These are phyloP conservation scores for Syngnathus acus DNA, from an alignment of 2,797 vertebrate species.

Conservation along the genomic window DNA sequence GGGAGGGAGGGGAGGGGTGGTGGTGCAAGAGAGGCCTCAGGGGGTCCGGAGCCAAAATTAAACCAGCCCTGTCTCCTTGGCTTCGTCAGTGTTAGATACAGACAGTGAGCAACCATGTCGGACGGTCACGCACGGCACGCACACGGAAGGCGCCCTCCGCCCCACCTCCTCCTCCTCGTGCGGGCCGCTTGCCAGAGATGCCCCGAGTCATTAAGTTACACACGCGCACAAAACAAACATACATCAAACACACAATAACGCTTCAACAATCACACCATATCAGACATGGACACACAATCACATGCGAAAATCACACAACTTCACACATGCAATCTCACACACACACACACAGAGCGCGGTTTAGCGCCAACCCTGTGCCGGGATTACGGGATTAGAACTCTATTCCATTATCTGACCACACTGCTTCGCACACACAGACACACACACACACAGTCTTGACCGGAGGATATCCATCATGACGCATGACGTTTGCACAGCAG, in stretches of 20 bases:
- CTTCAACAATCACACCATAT: slow-evolving; percentile 1
- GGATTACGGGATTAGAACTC: slow-evolving; percentile 77
- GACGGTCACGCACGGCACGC: slow-evolving; percentile 14
- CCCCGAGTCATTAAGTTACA: slow-evolving; percentile 24
- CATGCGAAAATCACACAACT: neutral
- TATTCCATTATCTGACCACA: slow-evolving; percentile 75
- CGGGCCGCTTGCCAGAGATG: slow-evolving; percentile 53
- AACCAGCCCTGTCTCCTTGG: slow-evolving; percentile 46
- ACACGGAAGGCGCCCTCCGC: slow-evolving; percentile 38
- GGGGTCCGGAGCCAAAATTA: slow-evolving; percentile 59
- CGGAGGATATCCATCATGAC: slow-evolving; percentile 47
- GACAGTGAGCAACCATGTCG: slow-evolving; percentile 35
- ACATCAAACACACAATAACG: neutral
- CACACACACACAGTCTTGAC: slow-evolving; percentile 33
- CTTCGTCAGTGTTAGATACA: slow-evolving; percentile 45
- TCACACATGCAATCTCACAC: slow-evolving; percentile 1
- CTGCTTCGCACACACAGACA: slow-evolving; percentile 35
- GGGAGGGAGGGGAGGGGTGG: neutral
- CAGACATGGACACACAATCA: neutral
- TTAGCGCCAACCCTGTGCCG: slow-evolving; percentile 73
- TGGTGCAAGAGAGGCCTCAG: slow-evolving; percentile 38
- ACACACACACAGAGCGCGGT: slow-evolving; percentile 68
- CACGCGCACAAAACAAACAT: slow-evolving; percentile 11
- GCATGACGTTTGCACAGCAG: slow-evolving; percentile 18
- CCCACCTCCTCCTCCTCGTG: slow-evolving; percentile 21